Percentiles rank a stretch among this genome's conserved stretches.
Conservation (phyloP, 2,113 vertebrate genomes). For the Phalacrocorax brasilianus region DNA sequence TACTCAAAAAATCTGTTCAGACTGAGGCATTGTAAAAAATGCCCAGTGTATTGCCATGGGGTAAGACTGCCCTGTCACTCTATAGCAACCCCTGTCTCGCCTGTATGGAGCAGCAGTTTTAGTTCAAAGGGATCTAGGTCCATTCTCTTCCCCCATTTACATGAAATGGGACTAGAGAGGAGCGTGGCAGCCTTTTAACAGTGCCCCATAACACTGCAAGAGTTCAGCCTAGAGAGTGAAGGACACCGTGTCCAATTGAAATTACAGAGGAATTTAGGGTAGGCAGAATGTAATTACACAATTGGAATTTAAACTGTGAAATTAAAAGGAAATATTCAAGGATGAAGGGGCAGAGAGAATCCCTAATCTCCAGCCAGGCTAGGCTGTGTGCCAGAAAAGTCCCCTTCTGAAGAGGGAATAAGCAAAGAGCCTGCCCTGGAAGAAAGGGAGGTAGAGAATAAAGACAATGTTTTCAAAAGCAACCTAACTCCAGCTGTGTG, state of each 20-base stretch:
- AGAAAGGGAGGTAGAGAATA: conserved; percentile 52
- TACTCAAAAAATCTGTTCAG: conserved; percentile 37
- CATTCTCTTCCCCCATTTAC: conserved; percentile 63
- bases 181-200: conserved; percentile 64
- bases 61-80: conserved; percentile 41
- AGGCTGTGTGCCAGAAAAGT: conserved; percentile 58
- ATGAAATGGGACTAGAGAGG: conserved; percentile 64
- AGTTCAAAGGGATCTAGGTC: conserved; percentile 59
- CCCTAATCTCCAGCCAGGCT: conserved; percentile 43
- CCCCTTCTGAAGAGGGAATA: conserved; percentile 58
- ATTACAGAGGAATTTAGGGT: conserved; percentile 64
- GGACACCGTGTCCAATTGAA: conserved; percentile 65
- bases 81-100: conserved; percentile 7
- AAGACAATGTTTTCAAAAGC: conserved; percentile 67
- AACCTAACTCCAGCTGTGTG: conserved; percentile 63
- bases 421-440: conserved; percentile 60
- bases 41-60: conserved; percentile 9
- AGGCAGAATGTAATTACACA: conserved; percentile 75
- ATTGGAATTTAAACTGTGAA: conserved; percentile 73
- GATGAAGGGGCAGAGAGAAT: conserved; percentile 63
- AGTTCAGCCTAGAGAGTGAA: conserved; percentile 57
- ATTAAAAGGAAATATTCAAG: conserved; percentile 72
- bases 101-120: conserved; percentile 32
- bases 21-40: not conserved
- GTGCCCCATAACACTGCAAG: conserved; percentile 55